A percentile compares a stretch with the other conserved stretches of the same genome.
These are phyloP conservation scores for Calameuta idolon DNA, from an alignment of 2,888 invertebrate species.

Conservation along the genomic window DNA sequence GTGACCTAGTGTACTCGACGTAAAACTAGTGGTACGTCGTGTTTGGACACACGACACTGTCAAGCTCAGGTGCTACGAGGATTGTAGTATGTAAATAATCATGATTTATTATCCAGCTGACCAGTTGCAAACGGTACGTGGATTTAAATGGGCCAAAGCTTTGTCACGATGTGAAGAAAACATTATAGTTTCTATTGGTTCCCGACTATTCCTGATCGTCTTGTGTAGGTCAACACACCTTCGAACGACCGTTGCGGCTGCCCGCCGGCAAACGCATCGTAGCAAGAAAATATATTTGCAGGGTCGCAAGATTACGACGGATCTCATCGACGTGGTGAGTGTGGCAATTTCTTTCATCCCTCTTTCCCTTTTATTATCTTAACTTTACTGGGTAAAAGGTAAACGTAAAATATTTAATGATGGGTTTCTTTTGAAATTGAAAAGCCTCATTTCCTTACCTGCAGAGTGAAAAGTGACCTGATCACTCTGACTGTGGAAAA, in stretches of 20 bases:
- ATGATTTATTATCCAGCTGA: not conserved
- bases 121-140: not conserved
- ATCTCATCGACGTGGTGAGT: not conserved
- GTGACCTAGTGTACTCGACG: not conserved
- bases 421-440: not conserved
- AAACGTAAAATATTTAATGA: not conserved
- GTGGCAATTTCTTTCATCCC: not conserved
- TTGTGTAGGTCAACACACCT: constrained; percentile 25
- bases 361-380: not conserved
- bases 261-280: constrained; percentile 16
- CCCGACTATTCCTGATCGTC: not conserved
- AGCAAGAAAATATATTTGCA: constrained; percentile 17
- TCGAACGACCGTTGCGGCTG: constrained; percentile 11
- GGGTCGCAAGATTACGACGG: not conserved
- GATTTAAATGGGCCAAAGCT: not conserved
- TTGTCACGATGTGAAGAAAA: not conserved
- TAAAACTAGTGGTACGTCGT: not conserved
- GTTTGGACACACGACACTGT: not conserved
- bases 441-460: not conserved
- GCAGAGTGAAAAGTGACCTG: not conserved
- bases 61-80: not conserved
- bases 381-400: not conserved
- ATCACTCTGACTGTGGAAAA: not conserved
- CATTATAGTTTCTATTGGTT: not conserved
- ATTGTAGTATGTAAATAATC: not conserved